A percentile compares a stretch with the other conserved stretches of the same genome.
phyloP scores from a whole-genome alignment of 2,797 vertebrate species.

The Chrysocyon brachyurus region DNA sequence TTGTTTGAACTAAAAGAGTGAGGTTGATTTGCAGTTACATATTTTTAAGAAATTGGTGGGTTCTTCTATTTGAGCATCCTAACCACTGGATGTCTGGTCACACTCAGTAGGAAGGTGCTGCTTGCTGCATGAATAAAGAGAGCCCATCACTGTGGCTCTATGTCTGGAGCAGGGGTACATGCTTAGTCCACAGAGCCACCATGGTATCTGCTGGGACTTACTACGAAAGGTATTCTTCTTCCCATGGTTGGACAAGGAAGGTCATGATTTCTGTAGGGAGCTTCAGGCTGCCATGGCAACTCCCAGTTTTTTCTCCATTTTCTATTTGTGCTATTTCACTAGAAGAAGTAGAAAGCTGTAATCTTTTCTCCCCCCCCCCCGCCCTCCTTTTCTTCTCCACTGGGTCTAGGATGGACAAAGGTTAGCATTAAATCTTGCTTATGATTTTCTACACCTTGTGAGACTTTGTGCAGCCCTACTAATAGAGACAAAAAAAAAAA shows the following conservation, averaged over 20 bases:
- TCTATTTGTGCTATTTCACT: not conserved
- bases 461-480: not conserved
- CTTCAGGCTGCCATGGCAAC: conserved; percentile 46
- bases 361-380: not conserved
- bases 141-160: not conserved
- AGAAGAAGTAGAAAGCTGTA: not conserved
- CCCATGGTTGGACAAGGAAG: not conserved
- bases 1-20: not conserved
- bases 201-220: not conserved
- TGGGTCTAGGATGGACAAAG: not conserved
- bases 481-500: not conserved
- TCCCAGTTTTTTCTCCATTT: not conserved
- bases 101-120: not conserved
- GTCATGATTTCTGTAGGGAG: not conserved
- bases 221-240: not conserved
- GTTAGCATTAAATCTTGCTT: not conserved
- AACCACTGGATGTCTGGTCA: not conserved
- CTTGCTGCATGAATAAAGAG: not conserved
- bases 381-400: not conserved
- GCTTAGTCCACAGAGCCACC: not conserved
- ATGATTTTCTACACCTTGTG: not conserved
- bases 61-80: not conserved
- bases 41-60: conserved; percentile 36
- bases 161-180: not conserved
- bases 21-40: conserved; percentile 16